Conservation (phyloP, 2,797 vertebrate genomes). For the Enteromius anoplus region DNA sequence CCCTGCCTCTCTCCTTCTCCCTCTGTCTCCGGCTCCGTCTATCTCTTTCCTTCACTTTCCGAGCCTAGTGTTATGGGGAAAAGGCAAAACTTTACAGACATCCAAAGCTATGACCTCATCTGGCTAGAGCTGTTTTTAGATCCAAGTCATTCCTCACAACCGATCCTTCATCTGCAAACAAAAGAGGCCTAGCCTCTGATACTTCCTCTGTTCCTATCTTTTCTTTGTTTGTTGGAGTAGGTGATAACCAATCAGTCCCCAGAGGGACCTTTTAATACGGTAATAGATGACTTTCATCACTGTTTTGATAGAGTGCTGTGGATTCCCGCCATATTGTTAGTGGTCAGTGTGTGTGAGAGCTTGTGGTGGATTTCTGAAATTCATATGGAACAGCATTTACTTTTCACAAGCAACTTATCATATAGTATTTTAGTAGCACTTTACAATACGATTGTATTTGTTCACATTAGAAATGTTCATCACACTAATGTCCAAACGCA, state of each 20-base stretch:
- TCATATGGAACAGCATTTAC: background rate
- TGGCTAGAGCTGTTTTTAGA: constrained; percentile 53
- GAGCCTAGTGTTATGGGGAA: constrained; percentile 24
- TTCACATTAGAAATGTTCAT: background rate
- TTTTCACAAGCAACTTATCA: background rate
- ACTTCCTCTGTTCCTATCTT: background rate
- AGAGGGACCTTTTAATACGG: background rate
- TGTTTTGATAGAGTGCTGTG: background rate
- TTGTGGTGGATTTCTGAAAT: constrained; percentile 10
- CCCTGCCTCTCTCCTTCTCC: constrained; percentile 8
- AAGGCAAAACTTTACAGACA: constrained; percentile 42
- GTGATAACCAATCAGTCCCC: constrained; percentile 14
- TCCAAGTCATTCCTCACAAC: constrained; percentile 46
- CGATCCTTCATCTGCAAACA: constrained; percentile 48
- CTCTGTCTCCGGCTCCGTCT: constrained; percentile 4
- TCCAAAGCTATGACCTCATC: constrained; percentile 63
- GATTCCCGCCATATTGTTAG: constrained; percentile 9
- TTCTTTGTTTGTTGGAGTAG: constrained; percentile 20
- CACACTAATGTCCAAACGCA: too few relatives aligned
- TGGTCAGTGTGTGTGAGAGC: constrained; percentile 18
- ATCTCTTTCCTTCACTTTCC: constrained; percentile 25
- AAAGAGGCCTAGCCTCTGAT: constrained; percentile 26
- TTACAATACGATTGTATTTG: background rate
- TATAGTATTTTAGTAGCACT: background rate
- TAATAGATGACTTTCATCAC: background rate